Evolutionary conservation across 1,140 invertebrate species (phyloP).

Genomic region (Tribolium castaneum): DNA sequence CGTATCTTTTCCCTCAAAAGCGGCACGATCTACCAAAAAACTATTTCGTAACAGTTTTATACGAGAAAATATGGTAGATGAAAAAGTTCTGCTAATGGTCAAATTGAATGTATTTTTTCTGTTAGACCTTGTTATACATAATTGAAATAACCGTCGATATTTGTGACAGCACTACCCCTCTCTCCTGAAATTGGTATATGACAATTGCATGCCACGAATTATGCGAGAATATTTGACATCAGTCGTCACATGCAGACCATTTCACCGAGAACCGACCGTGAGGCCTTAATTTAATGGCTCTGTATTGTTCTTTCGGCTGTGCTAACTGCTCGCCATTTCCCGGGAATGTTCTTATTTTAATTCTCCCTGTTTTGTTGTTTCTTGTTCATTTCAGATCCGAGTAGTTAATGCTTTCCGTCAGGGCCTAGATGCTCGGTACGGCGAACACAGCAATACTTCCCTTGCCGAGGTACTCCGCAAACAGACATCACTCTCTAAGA

Average conservation of each 20-base stretch:
- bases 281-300: constrained; percentile 56
- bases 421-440: constrained; percentile 94
- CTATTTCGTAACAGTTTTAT: no score
- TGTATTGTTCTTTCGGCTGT: constrained; percentile 62
- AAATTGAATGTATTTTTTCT: no score
- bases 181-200: background rate
- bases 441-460: constrained; percentile 89
- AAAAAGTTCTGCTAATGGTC: no score
- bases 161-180: constrained; percentile 18
- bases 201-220: constrained; percentile 35
- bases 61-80: no score
- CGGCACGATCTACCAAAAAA: no score
- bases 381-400: constrained; percentile 86
- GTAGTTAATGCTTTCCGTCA: constrained; percentile 99
- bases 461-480: constrained; percentile 91
- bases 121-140: background rate
- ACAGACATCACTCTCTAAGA: constrained; percentile 89
- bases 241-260: constrained; percentile 1
- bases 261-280: constrained; percentile 55
- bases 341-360: constrained; percentile 64
- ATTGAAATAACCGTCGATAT: background rate
- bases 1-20: no score
- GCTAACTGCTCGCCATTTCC: constrained; percentile 60
- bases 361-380: constrained; percentile 64
- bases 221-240: background rate